Conservation (phyloP, 2,113 vertebrate species). For the Mellivora capensis region DNA sequence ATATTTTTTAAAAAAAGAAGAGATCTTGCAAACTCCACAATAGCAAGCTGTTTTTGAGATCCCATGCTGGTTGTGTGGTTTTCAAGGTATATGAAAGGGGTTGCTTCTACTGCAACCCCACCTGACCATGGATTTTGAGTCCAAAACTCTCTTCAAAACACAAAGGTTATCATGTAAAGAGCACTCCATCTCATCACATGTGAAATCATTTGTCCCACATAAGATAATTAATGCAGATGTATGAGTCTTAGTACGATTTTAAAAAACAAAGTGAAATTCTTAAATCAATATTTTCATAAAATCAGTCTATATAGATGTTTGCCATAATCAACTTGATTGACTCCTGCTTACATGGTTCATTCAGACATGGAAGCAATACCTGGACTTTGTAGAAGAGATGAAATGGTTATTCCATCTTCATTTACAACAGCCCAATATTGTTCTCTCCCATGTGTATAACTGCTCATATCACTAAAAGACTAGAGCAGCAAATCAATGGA, state of each 20-base stretch:
- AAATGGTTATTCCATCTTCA: slow-evolving; percentile 9
- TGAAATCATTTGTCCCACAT: slow-evolving; percentile 98
- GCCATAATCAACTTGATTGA: neutral
- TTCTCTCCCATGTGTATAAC: slow-evolving; percentile 66
- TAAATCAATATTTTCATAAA: neutral
- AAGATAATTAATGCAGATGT: slow-evolving; percentile 94
- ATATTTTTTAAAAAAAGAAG: too few relatives aligned
- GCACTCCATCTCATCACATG: slow-evolving; percentile 99
- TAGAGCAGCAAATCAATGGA: slow-evolving; percentile 69
- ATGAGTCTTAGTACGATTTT: slow-evolving; percentile 91
- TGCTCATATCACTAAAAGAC: neutral
- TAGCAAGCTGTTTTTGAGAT: slow-evolving; percentile 96
- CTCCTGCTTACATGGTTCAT: neutral
- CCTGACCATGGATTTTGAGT: slow-evolving; percentile 98
- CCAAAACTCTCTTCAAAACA: slow-evolving; percentile 95
- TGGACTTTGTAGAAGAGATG: neutral
- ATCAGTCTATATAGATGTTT: neutral
- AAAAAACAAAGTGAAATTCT: neutral
- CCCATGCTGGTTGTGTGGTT: slow-evolving; percentile 99
- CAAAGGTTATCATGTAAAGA: slow-evolving; percentile 96
- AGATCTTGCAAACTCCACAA: slow-evolving; percentile 96
- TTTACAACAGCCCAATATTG: neutral
- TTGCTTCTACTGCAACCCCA: slow-evolving; percentile 96
- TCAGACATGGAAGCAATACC: neutral
- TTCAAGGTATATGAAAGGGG: slow-evolving; percentile 97